Conservation (phyloP, 2,113 vertebrate genomes). For the Taxidea taxus region DNA sequence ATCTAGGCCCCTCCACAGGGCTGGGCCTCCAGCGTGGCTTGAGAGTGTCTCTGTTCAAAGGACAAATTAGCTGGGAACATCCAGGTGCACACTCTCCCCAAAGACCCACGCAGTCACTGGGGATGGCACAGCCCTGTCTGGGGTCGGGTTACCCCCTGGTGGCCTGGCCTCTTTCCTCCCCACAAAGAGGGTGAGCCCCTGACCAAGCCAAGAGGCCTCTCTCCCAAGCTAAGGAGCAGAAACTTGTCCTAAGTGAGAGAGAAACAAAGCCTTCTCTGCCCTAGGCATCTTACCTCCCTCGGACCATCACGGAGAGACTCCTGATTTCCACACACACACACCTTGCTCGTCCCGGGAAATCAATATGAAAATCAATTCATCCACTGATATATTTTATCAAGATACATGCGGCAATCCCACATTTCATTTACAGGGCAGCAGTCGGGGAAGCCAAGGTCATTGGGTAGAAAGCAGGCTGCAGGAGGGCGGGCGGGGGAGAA, state of each 20-base stretch:
- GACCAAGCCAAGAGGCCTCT: background rate
- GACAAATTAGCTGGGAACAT: background rate
- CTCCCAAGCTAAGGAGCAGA: background rate
- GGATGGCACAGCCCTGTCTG: background rate
- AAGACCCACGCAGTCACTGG: background rate
- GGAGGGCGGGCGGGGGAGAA: constrained; percentile 1
- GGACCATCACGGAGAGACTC: background rate
- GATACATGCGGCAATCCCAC: constrained; percentile 73
- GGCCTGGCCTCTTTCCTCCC: background rate
- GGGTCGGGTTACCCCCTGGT: background rate
- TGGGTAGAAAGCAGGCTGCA: background rate
- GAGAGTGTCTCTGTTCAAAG: background rate
- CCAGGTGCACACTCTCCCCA: background rate
- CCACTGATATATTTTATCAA: constrained; percentile 77
- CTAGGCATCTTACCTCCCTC: background rate
- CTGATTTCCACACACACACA: background rate
- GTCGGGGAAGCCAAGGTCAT: constrained; percentile 76
- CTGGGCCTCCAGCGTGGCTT: background rate
- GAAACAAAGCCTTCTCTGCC: background rate
- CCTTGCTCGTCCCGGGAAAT: constrained; percentile 54
- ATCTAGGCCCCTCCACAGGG: background rate
- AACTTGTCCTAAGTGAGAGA: constrained; percentile 29
- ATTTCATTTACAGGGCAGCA: constrained; percentile 60
- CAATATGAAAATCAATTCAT: constrained; percentile 78
- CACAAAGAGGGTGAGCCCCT: background rate